Conservation (phyloP, 2,113 vertebrate genomes). For the Irena cyanogastra region DNA sequence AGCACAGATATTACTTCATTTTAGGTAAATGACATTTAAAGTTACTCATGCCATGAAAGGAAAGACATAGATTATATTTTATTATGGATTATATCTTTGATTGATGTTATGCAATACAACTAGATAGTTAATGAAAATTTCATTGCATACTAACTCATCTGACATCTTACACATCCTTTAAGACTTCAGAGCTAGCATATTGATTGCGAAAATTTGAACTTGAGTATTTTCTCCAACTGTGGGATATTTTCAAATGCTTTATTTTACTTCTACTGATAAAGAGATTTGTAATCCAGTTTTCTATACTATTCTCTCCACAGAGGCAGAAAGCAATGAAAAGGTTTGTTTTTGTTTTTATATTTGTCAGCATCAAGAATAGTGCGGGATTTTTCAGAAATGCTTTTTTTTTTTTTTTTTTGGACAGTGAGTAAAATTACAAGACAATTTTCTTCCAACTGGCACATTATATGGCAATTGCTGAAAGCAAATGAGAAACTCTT, state of each 20-base stretch:
- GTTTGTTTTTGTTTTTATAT: background rate
- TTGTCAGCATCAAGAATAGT: background rate
- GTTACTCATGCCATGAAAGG: constrained; percentile 12
- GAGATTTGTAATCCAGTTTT: background rate
- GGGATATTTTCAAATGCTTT: background rate
- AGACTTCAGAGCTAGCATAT: background rate
- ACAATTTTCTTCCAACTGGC: constrained; percentile 18
- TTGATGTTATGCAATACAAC: background rate
- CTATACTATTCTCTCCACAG: background rate
- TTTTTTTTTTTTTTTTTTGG: background rate
- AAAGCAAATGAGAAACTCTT: constrained; percentile 47
- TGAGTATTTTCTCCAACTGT: background rate
- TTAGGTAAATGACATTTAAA: constrained; percentile 19
- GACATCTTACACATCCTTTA: background rate
- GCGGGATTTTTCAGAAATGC: background rate
- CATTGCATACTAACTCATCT: background rate
- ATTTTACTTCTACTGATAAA: background rate
- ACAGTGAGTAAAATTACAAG: constrained; percentile 28
- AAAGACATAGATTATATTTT: background rate
- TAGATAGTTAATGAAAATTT: constrained; percentile 30
- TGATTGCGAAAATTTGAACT: background rate
- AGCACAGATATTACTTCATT: background rate
- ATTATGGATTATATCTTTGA: background rate
- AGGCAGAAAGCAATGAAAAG: background rate
- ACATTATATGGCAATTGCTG: background rate